Evolutionary conservation across 2,797 vertebrate species (phyloP).

Genomic region (Varecia variegata): DNA sequence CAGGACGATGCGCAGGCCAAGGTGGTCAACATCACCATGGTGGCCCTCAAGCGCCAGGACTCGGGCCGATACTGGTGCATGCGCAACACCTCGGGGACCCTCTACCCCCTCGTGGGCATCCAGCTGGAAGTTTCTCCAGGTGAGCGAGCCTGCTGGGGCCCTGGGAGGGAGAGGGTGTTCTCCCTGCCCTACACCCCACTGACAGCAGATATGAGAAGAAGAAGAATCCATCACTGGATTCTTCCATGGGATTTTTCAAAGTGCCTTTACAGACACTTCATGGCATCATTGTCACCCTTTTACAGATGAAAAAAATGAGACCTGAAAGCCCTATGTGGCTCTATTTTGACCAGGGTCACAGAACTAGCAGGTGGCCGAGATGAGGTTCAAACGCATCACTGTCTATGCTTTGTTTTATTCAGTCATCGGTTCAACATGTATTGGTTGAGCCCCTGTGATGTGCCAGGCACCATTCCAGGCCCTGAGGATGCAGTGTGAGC

Average conservation of each 20-base stretch:
- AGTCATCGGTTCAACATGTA: not conserved
- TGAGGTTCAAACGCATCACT: not conserved
- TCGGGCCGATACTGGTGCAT: conserved; percentile 75
- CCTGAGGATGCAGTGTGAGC: not conserved
- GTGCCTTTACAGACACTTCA: not conserved
- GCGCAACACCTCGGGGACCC: conserved; percentile 33
- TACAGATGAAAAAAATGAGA: not conserved
- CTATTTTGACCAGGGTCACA: not conserved
- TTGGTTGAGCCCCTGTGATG: not conserved
- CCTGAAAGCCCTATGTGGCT: not conserved
- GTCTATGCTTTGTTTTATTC: not conserved
- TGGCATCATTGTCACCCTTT: not conserved
- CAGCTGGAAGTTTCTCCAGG: conserved; percentile 71
- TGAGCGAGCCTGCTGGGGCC: conserved; percentile 11
- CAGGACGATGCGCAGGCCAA: conserved; percentile 58
- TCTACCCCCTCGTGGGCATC: conserved; percentile 70
- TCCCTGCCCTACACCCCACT: not conserved
- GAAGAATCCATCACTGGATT: not conserved
- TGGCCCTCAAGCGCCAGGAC: conserved; percentile 62
- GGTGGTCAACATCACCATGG: conserved; percentile 69
- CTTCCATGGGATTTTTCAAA: not conserved
- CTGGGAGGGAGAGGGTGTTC: not conserved
- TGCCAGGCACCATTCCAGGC: not conserved
- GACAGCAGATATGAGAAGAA: no score
- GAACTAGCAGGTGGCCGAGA: not conserved